A percentile compares a stretch with the other conserved stretches of the same genome.
Conservation (phyloP, 2,113 vertebrate species). For the Oreochromis niloticus region DNA sequence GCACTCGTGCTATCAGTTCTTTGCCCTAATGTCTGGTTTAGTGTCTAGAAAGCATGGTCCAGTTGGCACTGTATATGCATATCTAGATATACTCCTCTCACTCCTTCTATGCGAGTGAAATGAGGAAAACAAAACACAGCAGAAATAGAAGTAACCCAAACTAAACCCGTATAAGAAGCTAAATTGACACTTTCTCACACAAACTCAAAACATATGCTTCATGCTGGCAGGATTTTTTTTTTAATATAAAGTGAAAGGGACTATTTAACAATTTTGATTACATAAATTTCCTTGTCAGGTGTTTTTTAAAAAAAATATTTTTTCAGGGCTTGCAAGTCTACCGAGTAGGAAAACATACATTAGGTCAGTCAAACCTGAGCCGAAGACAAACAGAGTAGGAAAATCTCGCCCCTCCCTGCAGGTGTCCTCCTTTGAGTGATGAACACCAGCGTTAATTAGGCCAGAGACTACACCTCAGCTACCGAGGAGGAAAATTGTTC, state of each 20-base stretch:
- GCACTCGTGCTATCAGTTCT: background rate
- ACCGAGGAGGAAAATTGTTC: background rate
- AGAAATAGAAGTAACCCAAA: background rate
- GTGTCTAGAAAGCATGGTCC: conserved; percentile 31
- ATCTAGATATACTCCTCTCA: background rate
- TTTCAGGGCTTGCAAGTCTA: background rate
- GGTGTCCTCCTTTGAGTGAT: conserved; percentile 25
- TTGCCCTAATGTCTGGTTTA: background rate
- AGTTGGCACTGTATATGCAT: background rate
- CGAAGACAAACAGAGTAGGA: background rate
- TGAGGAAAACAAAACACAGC: background rate
- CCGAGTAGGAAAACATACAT: background rate
- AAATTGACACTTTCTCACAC: background rate
- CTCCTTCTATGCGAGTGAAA: background rate
- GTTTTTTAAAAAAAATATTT: background rate
- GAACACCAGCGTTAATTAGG: conserved; percentile 17
- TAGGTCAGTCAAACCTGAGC: background rate
- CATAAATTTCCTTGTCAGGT: background rate
- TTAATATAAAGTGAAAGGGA: background rate
- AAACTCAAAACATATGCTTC: background rate
- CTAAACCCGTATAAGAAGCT: background rate
- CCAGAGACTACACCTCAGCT: conserved; percentile 1
- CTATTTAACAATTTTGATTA: background rate
- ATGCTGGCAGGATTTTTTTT: background rate
- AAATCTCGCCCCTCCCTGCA: conserved; percentile 12